Evolutionary conservation across 2,797 vertebrate genomes (phyloP), one percentile per base, ranked within the genome.

Genomic region (Arnoldichthys spilopterus): DNA sequence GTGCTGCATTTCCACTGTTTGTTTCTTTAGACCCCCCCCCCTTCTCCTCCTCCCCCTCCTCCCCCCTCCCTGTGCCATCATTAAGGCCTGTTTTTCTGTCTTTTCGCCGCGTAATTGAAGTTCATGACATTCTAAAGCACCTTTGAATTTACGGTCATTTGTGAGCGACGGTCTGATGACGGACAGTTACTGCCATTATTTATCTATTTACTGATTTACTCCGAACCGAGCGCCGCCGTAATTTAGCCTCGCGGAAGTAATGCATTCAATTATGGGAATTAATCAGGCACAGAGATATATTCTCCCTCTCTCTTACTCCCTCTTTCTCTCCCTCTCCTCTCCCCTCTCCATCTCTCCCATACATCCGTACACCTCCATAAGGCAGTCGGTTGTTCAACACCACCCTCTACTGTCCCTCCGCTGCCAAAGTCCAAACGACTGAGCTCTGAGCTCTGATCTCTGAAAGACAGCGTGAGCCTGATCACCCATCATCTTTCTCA

Each of bases 221-320:
- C 82, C 54, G 18, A 72, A 82, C 86, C 80, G 80, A 89, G 86
- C 82, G 87, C 86, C 76, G 77, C 68, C 62, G 87, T 90, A 85
- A 91, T 92, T 91, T 87, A 86, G 90, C 84, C 82, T 85, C 49
- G 81, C 84, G 83, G 81, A 77, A 62, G 87, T 80, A 85, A 84
- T 85, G 87, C 87, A 88, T 88, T 94, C 91, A 93, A 91, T 94
- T 93, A 92, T 87, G 82, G 87, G 88, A 88, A 93, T 91, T 90
- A 93, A 93, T 92, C 90, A 88, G 88, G 79, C 80, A 75, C 88
- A 72, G 88, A 83, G 77, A 88, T 91, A 90, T 88, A 90, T 34
- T 9, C 16, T 62, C 30, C 30, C 59, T 62, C 28, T 34, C 30
- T 62, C 30, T 62, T 30, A 32, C 53, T 18, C 28, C 22, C 59